These are phyloP conservation scores for Cochlearius cochlearius DNA, from an alignment of 2,113 vertebrate species.

Conservation along the genomic window DNA sequence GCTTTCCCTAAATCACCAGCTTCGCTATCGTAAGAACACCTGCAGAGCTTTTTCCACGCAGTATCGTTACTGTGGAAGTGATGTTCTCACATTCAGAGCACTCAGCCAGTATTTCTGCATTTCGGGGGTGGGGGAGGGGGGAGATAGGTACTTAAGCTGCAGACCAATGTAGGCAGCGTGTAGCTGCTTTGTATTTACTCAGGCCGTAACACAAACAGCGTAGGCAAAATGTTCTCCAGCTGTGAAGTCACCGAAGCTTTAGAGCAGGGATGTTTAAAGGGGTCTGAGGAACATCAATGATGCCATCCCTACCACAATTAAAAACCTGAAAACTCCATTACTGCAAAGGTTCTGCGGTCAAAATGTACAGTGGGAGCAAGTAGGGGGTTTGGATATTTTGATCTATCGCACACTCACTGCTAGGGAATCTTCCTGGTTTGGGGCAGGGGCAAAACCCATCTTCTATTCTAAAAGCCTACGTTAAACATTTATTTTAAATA, in stretches of 20 bases:
- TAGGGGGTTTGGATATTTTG: not conserved
- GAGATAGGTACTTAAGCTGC: not conserved
- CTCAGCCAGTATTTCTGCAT: not conserved
- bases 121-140: not conserved
- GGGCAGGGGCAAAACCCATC: not conserved
- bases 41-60: not conserved
- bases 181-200: not conserved
- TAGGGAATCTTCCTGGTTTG: not conserved
- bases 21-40: not conserved
- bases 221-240: not conserved
- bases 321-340: not conserved
- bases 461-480: not conserved
- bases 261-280: not conserved
- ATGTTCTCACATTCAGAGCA: not conserved
- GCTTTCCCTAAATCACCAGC: not conserved
- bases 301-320: not conserved
- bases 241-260: not conserved
- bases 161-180: fast-evolving
- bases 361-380: not conserved
- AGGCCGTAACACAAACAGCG: not conserved
- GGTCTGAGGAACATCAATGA: not conserved
- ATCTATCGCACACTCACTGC: not conserved
- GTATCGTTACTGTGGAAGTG: not conserved
- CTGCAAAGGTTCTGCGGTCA: not conserved
- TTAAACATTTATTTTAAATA: not conserved